Evolutionary conservation across 2,888 invertebrate genomes (phyloP).

Genomic region (Hydroisotoma schaefferi): DNA sequence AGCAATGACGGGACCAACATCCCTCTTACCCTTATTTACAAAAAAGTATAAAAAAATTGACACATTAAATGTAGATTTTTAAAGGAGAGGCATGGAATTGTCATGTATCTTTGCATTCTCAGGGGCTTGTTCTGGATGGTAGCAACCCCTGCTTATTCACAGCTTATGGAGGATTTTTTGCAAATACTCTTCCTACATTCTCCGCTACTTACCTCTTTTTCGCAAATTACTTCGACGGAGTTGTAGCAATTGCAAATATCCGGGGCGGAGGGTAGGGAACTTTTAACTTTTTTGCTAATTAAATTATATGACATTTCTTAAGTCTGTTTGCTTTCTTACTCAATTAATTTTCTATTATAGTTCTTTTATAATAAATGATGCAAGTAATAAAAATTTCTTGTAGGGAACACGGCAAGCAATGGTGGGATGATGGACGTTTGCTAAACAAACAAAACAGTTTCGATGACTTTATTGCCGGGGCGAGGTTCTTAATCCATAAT

Average conservation of each 20-base stretch:
- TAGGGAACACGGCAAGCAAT: constrained; percentile 65
- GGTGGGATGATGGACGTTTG: constrained; percentile 90
- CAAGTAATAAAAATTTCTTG: neutral
- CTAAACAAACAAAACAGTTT: constrained; percentile 95
- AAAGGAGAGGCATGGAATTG: neutral
- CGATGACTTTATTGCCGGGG: constrained; percentile 91
- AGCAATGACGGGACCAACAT: constrained; percentile 91
- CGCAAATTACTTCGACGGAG: constrained; percentile 71
- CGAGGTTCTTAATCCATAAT: constrained; percentile 75
- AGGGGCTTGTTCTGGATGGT: constrained; percentile 57
- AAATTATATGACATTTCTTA: neutral
- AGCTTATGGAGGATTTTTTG: constrained; percentile 96
- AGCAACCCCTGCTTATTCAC: constrained; percentile 79
- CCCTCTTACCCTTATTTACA: constrained; percentile 90
- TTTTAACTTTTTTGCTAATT: neutral
- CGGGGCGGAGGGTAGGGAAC: constrained; percentile 73
- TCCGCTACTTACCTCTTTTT: constrained; percentile 64
- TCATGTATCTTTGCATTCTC: neutral
- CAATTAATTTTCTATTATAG: no score
- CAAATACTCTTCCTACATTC: constrained; percentile 82
- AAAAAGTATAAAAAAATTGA: constrained; percentile 55
- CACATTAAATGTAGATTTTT: constrained; percentile 30
- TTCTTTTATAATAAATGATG: neutral
- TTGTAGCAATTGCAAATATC: constrained; percentile 87
- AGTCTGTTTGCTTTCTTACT: no score